These are phyloP conservation scores for Brenthis daphne DNA, from an alignment of 2,888 invertebrate genomes.

Conservation along the genomic window DNA sequence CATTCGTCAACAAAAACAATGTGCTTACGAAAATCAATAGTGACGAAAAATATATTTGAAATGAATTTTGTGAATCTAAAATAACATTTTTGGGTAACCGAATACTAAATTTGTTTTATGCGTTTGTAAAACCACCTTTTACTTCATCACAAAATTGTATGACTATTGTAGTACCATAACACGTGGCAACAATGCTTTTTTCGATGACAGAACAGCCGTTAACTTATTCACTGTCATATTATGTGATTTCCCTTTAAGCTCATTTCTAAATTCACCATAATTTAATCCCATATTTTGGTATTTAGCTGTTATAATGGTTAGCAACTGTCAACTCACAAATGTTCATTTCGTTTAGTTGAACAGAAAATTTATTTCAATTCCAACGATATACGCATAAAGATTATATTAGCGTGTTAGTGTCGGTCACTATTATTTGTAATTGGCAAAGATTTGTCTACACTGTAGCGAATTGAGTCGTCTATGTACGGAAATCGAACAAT, in stretches of 20 bases:
- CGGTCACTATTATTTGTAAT: slow-evolving; percentile 37
- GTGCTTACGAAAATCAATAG: slow-evolving; percentile 32
- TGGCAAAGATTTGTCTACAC: slow-evolving; percentile 56
- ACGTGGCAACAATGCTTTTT: slow-evolving; percentile 63
- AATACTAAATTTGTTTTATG: background rate
- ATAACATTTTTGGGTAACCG: too few relatives aligned
- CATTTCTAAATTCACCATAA: slow-evolving; percentile 44
- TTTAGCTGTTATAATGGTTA: slow-evolving; percentile 51
- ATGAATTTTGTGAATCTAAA: too few relatives aligned
- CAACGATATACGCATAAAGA: slow-evolving; percentile 5
- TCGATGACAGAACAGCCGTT: background rate
- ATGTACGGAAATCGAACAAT: slow-evolving; percentile 76
- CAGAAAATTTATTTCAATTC: slow-evolving; percentile 4
- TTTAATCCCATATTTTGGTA: slow-evolving; percentile 53
- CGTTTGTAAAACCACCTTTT: slow-evolving; percentile 2
- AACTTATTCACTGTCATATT: slow-evolving; percentile 47
- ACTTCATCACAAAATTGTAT: slow-evolving; percentile 51
- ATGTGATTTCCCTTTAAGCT: slow-evolving; percentile 55
- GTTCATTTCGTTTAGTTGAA: slow-evolving; percentile 39
- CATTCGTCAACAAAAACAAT: slow-evolving; percentile 41
- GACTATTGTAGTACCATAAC: slow-evolving; percentile 66
- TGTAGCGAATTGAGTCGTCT: slow-evolving; percentile 68
- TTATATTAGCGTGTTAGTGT: slow-evolving; percentile 5
- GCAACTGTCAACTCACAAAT: slow-evolving; percentile 51
- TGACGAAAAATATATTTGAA: background rate